Conservation (phyloP, 2,113 vertebrate genomes). For the Campylomormyrus tamandua region DNA sequence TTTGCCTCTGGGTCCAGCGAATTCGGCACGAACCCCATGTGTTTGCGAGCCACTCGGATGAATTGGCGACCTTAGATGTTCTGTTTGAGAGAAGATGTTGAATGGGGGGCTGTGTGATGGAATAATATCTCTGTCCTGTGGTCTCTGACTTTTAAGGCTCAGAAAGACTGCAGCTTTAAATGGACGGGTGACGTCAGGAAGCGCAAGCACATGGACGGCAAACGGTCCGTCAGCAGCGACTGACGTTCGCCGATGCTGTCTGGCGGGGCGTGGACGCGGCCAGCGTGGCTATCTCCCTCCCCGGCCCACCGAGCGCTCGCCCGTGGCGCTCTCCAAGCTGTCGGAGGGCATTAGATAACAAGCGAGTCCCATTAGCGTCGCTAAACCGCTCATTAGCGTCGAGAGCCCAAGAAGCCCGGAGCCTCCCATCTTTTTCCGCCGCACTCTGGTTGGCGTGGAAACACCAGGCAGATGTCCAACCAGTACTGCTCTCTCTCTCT, state of each 20-base stretch:
- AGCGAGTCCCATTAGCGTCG: constrained; percentile 30
- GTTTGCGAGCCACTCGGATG: background rate
- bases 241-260: background rate
- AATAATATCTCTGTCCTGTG: background rate
- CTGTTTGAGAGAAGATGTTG: background rate
- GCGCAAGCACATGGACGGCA: background rate
- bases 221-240: background rate
- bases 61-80: background rate
- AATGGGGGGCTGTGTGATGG: background rate
- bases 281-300: background rate
- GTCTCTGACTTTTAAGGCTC: background rate
- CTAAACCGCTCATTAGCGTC: constrained; percentile 36
- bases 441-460: background rate
- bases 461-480: constrained; percentile 9
- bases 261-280: background rate
- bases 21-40: background rate
- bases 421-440: constrained; percentile 2
- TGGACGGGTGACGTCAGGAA: background rate
- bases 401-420: constrained; percentile 8
- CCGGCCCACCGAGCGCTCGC: background rate
- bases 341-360: constrained; percentile 37
- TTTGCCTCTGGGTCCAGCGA: background rate
- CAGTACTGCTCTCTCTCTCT: background rate
- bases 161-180: background rate
- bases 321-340: constrained; percentile 25